Percentiles rank a stretch among this genome's conserved stretches.
phyloP scores from a whole-genome alignment of 2,113 vertebrate genomes.

The Engraulis encrasicolus region DNA sequence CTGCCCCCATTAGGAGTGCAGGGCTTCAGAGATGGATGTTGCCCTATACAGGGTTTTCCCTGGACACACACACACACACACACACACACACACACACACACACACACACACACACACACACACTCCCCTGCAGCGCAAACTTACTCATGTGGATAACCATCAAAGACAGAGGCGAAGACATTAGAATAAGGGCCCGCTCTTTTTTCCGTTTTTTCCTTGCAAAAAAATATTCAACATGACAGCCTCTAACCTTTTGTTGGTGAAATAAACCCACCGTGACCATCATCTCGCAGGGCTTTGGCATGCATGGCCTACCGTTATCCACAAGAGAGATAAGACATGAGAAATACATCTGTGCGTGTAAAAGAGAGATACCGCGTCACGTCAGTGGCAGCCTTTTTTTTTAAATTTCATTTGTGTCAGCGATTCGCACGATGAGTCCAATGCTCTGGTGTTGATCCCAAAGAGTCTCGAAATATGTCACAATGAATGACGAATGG shows the following conservation, averaged over 20 bases:
- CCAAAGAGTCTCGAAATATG: not conserved
- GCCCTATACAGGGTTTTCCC: constrained; percentile 5
- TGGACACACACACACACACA: too few relatives aligned
- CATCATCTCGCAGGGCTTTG: not conserved
- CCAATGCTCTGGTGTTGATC: not conserved
- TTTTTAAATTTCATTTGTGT: not conserved
- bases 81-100: too few relatives aligned
- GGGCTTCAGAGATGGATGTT: not conserved
- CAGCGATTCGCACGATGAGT: constrained; percentile 6
- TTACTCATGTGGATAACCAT: constrained; percentile 6
- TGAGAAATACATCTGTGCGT: not conserved
- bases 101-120: too few relatives aligned
- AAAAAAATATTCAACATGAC: not conserved
- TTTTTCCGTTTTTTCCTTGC: not conserved
- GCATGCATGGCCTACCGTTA: not conserved
- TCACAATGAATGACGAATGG: not conserved
- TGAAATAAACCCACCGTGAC: not conserved
- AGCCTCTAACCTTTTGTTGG: not conserved
- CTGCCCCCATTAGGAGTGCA: not conserved
- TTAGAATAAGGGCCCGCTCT: too few relatives aligned
- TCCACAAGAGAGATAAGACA: not conserved
- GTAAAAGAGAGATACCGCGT: not conserved
- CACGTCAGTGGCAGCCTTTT: too few relatives aligned
- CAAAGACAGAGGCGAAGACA: not conserved
- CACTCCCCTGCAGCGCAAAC: not conserved